Conservation (phyloP, 2,113 vertebrate species). For the Lutjanus erythropterus region DNA sequence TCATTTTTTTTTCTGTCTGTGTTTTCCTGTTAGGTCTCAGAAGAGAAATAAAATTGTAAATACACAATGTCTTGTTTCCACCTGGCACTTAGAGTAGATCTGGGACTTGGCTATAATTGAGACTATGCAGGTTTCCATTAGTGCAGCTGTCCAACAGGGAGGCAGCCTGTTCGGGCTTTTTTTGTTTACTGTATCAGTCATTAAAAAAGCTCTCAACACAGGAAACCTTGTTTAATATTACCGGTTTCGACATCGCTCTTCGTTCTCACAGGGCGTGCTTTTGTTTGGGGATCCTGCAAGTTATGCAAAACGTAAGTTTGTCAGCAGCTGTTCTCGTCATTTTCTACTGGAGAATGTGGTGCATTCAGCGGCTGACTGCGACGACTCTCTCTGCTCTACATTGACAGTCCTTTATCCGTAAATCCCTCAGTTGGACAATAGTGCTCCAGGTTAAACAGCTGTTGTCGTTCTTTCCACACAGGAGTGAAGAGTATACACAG, state of each 20-base stretch:
- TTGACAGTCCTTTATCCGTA: conserved; percentile 66
- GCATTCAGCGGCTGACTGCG: conserved; percentile 9
- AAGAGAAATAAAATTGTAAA: conserved; percentile 63
- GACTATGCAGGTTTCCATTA: conserved; percentile 65
- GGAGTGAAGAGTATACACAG: conserved; percentile 67
- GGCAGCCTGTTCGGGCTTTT: conserved; percentile 45
- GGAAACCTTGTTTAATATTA: conserved; percentile 44
- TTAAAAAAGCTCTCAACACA: conserved; percentile 29
- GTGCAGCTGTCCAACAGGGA: conserved; percentile 59
- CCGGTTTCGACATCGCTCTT: conserved; percentile 35
- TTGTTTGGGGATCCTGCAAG: conserved; percentile 50
- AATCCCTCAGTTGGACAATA: conserved; percentile 68
- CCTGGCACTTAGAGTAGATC: conserved; percentile 58
- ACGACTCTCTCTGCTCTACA: conserved; percentile 37
- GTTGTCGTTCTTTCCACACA: conserved; percentile 69
- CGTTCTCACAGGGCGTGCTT: conserved; percentile 51
- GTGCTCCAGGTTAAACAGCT: conserved; percentile 79
- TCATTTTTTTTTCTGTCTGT: conserved; percentile 27
- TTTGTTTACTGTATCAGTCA: conserved; percentile 26
- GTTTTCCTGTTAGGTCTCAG: conserved; percentile 45
- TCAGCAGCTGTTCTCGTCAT: conserved; percentile 57
- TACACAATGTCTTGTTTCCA: conserved; percentile 60
- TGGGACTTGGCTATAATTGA: conserved; percentile 65
- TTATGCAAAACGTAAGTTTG: conserved; percentile 54
- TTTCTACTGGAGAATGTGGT: conserved; percentile 36